Base-by-base conservation (phyloP, 2,113 vertebrate species). In the Larimichthys polyactis region DNA sequence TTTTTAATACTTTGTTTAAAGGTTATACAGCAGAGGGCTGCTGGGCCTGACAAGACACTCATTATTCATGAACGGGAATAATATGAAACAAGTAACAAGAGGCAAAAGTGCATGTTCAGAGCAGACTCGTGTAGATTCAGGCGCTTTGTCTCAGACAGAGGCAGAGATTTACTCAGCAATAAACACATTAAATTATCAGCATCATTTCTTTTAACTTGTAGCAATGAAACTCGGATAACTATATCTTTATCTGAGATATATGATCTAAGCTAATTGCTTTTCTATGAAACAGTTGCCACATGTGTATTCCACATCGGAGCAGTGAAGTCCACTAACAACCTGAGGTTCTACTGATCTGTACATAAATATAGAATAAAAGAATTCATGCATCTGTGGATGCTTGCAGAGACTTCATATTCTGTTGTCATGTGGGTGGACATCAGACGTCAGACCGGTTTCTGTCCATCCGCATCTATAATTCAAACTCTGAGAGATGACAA, bases 41-140 rank as follows among this genome's bases (percentile, higher is more conserved):
- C 32, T 19, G 27, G 15, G 12, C 27, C 48, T 9, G 49, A 85
- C 52, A 5, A 14, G 16, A 49, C 40, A 11, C 24, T 11, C 17
- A 46, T 75, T 20, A 72, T 75, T 83, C 55, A 77, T 48, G 58
- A 64, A 52, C 40, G 55, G 10, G 2, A 64, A 59, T n/a, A 9
- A 75, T 27, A 44, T 29, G 40, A 62, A 67, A 59, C 22, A 52
- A 66, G 54, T 14, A 52, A 20, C 55, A 36, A 65, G 15, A 71
- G 29, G n/a, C 24, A 46, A 66, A 68, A 14, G 5, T 40, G 71
- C 16, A 52, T 4, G n/a, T 65, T 48, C 15, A n/a, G 32, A 67
- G 48, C 36, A 48, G 5, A 48, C 51, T 22, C 32, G 0, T 24
- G 0, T 9, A 36, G 59, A 46, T 22, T 44, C 29, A 8, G 0